A percentile compares a stretch with the other conserved stretches of the same genome.
Evolutionary conservation across 1,140 invertebrate species (phyloP).

Genomic region (Bombus confusus): DNA sequence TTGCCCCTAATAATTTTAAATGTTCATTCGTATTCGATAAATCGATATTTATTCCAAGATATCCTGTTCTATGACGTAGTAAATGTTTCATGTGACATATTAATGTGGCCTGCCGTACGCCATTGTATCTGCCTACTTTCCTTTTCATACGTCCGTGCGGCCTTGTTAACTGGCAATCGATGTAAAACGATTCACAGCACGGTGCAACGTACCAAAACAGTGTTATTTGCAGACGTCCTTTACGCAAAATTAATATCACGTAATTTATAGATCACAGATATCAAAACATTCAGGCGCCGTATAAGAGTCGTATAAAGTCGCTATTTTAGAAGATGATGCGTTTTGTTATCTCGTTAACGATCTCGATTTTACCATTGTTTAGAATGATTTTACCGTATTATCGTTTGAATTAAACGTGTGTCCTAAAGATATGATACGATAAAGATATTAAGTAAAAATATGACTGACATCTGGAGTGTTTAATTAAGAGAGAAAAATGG

Average conservation of each 20-base stretch:
- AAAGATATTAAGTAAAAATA: no score
- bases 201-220: not conserved
- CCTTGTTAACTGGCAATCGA: slow-evolving; percentile 14
- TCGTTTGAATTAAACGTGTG: no score
- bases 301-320: no score
- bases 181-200: not conserved
- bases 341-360: no score
- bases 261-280: no score
- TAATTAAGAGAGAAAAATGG: no score
- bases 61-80: not conserved
- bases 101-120: not conserved
- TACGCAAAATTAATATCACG: not conserved
- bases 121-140: not conserved
- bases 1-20: not conserved
- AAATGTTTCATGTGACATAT: slow-evolving; percentile 14
- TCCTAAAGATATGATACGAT: no score
- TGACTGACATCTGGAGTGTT: no score
- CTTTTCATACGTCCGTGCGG: slow-evolving; percentile 1
- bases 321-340: no score
- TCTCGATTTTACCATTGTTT: no score
- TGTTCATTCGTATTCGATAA: not conserved
- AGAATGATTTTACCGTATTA: no score
- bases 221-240: not conserved
- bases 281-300: no score
- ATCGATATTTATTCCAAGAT: slow-evolving; percentile 18